These are phyloP conservation scores for Leptonema lineaticorne DNA, from an alignment of 1,140 invertebrate species.

Conservation along the genomic window DNA sequence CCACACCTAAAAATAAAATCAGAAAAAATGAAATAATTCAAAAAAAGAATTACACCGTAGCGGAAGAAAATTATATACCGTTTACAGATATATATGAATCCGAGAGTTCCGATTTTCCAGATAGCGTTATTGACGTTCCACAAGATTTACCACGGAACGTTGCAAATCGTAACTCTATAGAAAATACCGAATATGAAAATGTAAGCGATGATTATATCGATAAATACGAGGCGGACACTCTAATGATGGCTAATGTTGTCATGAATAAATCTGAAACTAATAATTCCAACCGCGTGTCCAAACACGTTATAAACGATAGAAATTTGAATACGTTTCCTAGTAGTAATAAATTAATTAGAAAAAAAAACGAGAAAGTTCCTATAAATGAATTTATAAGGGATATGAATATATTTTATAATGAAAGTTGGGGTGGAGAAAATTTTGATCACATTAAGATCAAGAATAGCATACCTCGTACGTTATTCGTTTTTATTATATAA, in stretches of 20 bases:
- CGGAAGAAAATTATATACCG: conserved; percentile 30
- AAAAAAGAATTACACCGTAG: conserved; percentile 31
- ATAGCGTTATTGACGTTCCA: conserved; percentile 39
- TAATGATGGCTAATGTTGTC: conserved; percentile 39
- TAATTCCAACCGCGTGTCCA: too few relatives aligned
- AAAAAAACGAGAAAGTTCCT: conserved; percentile 18
- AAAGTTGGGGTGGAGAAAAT: conserved; percentile 36
- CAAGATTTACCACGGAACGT: neutral
- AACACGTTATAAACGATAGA: too few relatives aligned
- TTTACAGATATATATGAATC: conserved; percentile 40
- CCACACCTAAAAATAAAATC: conserved; percentile 51
- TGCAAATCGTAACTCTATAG: neutral
- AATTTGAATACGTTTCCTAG: too few relatives aligned
- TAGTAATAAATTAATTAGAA: neutral
- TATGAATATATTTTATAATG: conserved; percentile 36
- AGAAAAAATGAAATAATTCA: conserved; percentile 20
- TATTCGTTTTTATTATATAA: conserved; percentile 3
- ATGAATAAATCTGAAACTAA: conserved; percentile 10
- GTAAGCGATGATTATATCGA: neutral
- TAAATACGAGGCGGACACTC: conserved; percentile 17
- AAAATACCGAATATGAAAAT: too few relatives aligned
- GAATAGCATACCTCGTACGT: conserved; percentile 37
- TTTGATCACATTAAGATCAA: conserved; percentile 38
- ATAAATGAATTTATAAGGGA: conserved; percentile 22
- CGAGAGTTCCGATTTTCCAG: conserved; percentile 41